Percentiles rank a stretch among this genome's conserved stretches.
Evolutionary conservation across 2,797 vertebrate species (phyloP).

Genomic region (Lepidocolaptes lacrymiger): DNA sequence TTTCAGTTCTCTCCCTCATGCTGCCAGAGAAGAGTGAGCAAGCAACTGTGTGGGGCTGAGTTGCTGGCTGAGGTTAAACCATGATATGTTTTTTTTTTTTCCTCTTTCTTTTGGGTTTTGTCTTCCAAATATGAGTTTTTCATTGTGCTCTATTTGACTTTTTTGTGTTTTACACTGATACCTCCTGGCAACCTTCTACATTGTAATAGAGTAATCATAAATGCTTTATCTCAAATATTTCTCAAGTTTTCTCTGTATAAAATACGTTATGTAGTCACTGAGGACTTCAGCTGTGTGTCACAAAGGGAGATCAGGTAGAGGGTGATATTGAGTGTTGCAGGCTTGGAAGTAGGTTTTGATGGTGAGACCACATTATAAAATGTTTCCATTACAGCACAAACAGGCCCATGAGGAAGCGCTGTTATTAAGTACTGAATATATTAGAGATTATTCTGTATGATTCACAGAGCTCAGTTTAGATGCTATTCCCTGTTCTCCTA

Average conservation of each 20-base stretch:
- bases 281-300: neutral
- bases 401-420: neutral
- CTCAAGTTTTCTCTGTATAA: neutral
- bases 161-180: neutral
- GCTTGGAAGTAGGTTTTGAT: neutral
- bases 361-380: neutral
- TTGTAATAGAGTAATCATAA: neutral
- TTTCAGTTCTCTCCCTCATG: neutral
- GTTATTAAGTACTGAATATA: conserved; percentile 67
- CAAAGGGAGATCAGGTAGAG: neutral
- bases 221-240: neutral
- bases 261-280: neutral
- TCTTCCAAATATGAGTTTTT: neutral
- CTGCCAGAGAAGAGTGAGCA: rapidly evolving
- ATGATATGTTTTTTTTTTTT: neutral
- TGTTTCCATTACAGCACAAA: neutral
- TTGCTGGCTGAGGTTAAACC: neutral
- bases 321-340: neutral
- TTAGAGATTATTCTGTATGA: conserved; percentile 67
- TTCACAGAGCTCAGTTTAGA: conserved; percentile 65
- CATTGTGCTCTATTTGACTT: rapidly evolving
- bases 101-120: neutral
- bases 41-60: neutral
- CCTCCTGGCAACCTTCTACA: neutral
- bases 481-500: conserved; percentile 46